These are phyloP conservation scores for Synchiropus splendidus DNA, from an alignment of 2,113 vertebrate genomes.

Conservation along the genomic window DNA sequence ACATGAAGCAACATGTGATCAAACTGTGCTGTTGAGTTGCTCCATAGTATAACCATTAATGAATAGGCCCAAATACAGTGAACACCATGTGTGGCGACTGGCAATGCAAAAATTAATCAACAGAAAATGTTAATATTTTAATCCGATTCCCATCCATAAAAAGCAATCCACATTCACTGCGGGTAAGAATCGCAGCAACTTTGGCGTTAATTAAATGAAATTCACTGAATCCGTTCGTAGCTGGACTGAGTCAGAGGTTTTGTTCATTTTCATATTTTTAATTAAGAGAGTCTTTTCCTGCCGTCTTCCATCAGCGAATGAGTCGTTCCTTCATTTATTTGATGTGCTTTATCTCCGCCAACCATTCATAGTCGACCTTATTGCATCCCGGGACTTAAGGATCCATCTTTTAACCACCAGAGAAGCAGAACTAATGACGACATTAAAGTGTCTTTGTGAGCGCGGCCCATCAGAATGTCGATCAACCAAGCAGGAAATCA, in stretches of 20 bases:
- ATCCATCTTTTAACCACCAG: slow-evolving; percentile 67
- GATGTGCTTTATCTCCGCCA: slow-evolving; percentile 66
- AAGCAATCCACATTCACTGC: too few species aligned
- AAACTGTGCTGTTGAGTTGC: too few species aligned
- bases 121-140: too few species aligned
- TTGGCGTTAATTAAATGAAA: slow-evolving; percentile 26
- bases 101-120: too few species aligned
- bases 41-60: too few species aligned
- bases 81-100: too few species aligned
- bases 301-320: slow-evolving; percentile 55
- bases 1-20: too few species aligned
- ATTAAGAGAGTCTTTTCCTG: slow-evolving; percentile 52
- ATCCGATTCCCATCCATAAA: too few species aligned
- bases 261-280: slow-evolving; percentile 73
- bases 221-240: slow-evolving; percentile 31
- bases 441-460: slow-evolving; percentile 67
- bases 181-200: too few species aligned
- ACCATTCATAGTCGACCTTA: slow-evolving; percentile 60
- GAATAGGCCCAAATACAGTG: too few species aligned
- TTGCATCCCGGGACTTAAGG: slow-evolving; percentile 57
- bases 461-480: slow-evolving; percentile 57
- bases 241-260: slow-evolving; percentile 52
- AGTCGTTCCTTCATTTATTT: slow-evolving; percentile 52
- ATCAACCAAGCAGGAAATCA: slow-evolving; percentile 71
- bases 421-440: slow-evolving; percentile 74